phyloP scores from a whole-genome alignment of 1,140 invertebrate genomes.

The Bombus sibiricus region DNA sequence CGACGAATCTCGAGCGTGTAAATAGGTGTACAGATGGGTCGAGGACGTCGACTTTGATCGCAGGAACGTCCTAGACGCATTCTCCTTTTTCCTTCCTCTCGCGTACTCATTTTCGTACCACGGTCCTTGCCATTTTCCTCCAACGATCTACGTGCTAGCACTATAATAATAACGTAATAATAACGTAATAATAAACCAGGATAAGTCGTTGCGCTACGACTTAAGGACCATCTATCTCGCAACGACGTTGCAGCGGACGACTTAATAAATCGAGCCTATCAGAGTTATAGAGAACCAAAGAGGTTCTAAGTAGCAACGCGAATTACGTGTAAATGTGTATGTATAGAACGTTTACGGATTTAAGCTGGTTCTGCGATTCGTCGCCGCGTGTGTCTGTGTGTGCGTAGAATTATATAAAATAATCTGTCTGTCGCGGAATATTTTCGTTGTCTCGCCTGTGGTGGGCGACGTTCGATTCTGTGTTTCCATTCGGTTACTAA shows the following conservation, averaged over 20 bases:
- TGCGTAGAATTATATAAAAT: slow-evolving; percentile 15
- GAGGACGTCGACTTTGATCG: slow-evolving; percentile 33
- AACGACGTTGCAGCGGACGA: neutral
- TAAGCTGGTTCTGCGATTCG: neutral
- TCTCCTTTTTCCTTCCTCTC: slow-evolving; percentile 7
- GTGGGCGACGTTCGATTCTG: slow-evolving; percentile 27
- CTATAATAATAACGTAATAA: neutral
- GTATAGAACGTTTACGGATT: neutral
- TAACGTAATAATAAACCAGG: neutral
- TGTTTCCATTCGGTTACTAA: slow-evolving; percentile 25
- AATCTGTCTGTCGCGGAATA: slow-evolving; percentile 27
- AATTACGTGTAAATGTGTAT: neutral
- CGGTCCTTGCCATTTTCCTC: neutral
- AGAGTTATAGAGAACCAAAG: neutral
- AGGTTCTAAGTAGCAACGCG: neutral
- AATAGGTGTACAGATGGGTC: slow-evolving; percentile 72
- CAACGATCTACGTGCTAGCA: neutral
- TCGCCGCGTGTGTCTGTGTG: slow-evolving; percentile 3
- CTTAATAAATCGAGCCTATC: neutral
- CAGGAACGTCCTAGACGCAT: neutral
- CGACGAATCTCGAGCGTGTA: slow-evolving; percentile 64
- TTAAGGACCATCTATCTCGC: neutral
- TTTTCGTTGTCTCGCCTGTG: slow-evolving; percentile 16
- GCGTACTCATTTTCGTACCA: neutral
- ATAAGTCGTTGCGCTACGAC: neutral